Percentiles rank a stretch among this genome's conserved stretches.
phyloP scores from a whole-genome alignment of 2,797 vertebrate species.

The Clarias laeviceps region DNA sequence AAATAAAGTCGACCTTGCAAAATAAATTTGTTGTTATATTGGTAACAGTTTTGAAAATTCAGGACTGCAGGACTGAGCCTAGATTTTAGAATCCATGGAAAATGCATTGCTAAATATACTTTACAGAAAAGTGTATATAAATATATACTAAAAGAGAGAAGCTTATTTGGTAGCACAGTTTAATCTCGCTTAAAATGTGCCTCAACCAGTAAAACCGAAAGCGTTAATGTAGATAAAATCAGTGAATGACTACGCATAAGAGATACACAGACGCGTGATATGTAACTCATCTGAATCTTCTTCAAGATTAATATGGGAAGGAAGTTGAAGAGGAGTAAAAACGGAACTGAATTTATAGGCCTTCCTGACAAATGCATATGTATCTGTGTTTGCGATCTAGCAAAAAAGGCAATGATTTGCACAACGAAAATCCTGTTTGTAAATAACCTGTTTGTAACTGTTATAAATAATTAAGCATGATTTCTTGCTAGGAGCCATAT shows the following conservation, averaged over 20 bases:
- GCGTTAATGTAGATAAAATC: not conserved
- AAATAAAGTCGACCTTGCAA: too few relatives aligned
- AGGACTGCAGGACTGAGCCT: too few relatives aligned
- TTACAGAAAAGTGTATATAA: too few relatives aligned
- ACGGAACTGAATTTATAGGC: constrained; percentile 48
- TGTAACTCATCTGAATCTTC: constrained; percentile 6
- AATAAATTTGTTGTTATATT: too few relatives aligned
- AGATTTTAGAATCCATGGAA: not conserved
- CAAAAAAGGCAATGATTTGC: not conserved
- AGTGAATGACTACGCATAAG: too few relatives aligned
- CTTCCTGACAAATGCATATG: constrained; percentile 69
- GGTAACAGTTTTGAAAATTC: too few relatives aligned
- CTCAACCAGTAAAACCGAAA: not conserved
- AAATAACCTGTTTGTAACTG: not conserved
- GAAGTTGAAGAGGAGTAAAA: constrained; percentile 43
- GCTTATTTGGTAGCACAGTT: not conserved
- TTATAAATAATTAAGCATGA: not conserved
- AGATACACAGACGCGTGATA: not conserved
- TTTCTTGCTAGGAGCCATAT: not conserved
- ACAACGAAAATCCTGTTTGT: not conserved
- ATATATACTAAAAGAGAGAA: not conserved
- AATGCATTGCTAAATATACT: not conserved
- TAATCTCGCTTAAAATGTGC: not conserved
- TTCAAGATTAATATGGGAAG: constrained; percentile 1
- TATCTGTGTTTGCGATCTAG: constrained; percentile 43